phyloP scores from a whole-genome alignment of 2,888 invertebrate genomes.

The Macropis europaea region DNA sequence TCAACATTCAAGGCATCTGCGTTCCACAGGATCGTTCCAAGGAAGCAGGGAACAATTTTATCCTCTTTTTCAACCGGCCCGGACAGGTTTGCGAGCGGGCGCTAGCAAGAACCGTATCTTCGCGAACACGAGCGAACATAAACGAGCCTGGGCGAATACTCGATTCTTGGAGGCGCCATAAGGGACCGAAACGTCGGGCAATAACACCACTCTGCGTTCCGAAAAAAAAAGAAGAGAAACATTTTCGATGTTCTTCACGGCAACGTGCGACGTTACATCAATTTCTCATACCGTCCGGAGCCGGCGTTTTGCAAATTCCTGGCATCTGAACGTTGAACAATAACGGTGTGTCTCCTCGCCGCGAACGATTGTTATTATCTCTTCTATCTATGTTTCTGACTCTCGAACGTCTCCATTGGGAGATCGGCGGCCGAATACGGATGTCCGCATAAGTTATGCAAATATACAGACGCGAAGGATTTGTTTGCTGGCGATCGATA shows the following conservation, averaged over 20 bases:
- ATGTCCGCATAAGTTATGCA: too few relatives aligned
- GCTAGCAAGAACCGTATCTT: conserved; percentile 5
- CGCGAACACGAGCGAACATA: conserved; percentile 1
- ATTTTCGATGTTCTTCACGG: background rate
- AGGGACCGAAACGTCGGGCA: conserved; percentile 9
- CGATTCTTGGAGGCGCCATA: conserved; percentile 23
- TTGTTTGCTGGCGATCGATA: too few relatives aligned
- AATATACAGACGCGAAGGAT: too few relatives aligned
- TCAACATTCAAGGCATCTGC: background rate
- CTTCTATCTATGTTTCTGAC: too few relatives aligned
- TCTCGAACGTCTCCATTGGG: too few relatives aligned
- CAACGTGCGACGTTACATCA: background rate
- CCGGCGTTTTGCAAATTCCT: too few relatives aligned
- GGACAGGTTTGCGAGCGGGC: conserved; percentile 7
- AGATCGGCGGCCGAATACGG: too few relatives aligned
- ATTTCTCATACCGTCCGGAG: too few relatives aligned
- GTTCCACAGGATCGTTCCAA: background rate
- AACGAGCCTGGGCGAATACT: conserved; percentile 12
- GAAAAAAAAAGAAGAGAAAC: too few relatives aligned
- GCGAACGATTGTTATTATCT: too few relatives aligned
- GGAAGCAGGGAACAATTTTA: background rate
- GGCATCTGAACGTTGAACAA: too few relatives aligned
- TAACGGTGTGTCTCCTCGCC: too few relatives aligned
- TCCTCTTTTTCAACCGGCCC: background rate
- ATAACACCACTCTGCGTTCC: conserved; percentile 12